These are phyloP conservation scores for Leptoteleia sp. DNA, from an alignment of 1,140 invertebrate species.

Conservation along the genomic window DNA sequence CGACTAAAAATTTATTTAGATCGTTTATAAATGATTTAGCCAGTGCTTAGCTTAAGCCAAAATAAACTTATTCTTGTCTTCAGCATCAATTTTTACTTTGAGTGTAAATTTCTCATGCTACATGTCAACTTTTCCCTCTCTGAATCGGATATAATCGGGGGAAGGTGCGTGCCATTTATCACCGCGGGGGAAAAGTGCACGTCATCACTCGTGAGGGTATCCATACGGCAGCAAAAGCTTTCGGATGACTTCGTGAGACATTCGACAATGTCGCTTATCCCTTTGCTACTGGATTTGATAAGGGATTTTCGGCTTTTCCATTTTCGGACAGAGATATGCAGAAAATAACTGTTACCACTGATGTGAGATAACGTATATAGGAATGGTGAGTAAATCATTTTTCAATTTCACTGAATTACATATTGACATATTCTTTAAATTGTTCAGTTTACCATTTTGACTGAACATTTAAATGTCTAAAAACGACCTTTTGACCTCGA, in stretches of 20 bases:
- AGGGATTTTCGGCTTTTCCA: constrained; percentile 46
- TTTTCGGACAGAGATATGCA: constrained; percentile 30
- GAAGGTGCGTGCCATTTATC: constrained; percentile 64
- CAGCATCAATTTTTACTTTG: constrained; percentile 27
- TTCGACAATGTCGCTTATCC: constrained; percentile 51
- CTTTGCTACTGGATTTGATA: constrained; percentile 55
- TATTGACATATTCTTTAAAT: no score
- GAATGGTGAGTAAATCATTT: constrained; percentile 24
- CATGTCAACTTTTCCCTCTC: constrained; percentile 51
- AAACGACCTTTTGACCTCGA: no score
- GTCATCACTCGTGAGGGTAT: constrained; percentile 62
- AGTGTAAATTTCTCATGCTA: constrained; percentile 45
- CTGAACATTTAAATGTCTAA: no score
- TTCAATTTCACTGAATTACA: constrained; percentile 32
- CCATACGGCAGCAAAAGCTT: constrained; percentile 47
- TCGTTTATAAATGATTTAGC: no score
- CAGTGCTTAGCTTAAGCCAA: no score
- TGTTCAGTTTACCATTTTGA: no score
- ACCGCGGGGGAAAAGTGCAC: constrained; percentile 52
- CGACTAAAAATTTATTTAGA: no score
- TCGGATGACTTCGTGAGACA: constrained; percentile 58
- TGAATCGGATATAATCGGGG: constrained; percentile 54
- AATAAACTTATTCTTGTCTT: constrained; percentile 5
- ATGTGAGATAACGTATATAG: constrained; percentile 28
- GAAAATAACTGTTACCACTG: constrained; percentile 38